phyloP scores from a whole-genome alignment of 2,113 vertebrate genomes.

The Orycteropus afer region DNA sequence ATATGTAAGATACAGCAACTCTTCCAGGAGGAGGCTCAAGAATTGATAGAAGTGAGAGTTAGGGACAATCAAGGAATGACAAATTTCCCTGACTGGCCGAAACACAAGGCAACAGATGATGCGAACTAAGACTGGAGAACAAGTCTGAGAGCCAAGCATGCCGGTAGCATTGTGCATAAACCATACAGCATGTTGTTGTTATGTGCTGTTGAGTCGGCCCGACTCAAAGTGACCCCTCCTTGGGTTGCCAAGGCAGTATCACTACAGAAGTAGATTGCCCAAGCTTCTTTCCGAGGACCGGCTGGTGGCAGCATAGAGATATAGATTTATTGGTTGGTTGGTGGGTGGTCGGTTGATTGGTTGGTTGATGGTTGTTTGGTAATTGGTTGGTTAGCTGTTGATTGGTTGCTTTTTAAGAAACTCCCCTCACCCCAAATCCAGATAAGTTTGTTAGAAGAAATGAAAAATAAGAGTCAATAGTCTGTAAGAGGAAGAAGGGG shows the following conservation, averaged over 20 bases:
- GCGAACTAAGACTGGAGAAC: background rate
- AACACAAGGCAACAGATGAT: background rate
- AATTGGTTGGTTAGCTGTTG: background rate
- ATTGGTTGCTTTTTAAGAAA: slow-evolving; percentile 1
- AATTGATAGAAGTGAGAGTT: background rate
- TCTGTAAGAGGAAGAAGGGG: background rate
- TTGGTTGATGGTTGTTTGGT: background rate
- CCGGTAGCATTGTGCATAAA: too few relatives aligned
- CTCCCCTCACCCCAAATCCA: background rate
- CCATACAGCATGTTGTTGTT: fast-evolving
- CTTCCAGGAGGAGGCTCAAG: background rate
- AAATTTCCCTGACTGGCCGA: background rate
- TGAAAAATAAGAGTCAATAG: background rate
- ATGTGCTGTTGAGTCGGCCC: too few relatives aligned
- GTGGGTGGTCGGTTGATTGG: background rate
- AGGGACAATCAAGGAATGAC: background rate
- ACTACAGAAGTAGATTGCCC: too few relatives aligned
- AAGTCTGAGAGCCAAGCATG: background rate
- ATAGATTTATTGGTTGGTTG: background rate
- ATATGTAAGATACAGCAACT: background rate
- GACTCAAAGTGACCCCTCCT: too few relatives aligned
- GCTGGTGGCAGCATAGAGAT: background rate
- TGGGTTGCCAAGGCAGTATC: too few relatives aligned
- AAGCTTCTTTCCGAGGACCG: too few relatives aligned
- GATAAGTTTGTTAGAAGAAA: background rate